Evolutionary conservation across 2,113 vertebrate genomes (phyloP).

Genomic region (Himantopus leucocephalus): DNA sequence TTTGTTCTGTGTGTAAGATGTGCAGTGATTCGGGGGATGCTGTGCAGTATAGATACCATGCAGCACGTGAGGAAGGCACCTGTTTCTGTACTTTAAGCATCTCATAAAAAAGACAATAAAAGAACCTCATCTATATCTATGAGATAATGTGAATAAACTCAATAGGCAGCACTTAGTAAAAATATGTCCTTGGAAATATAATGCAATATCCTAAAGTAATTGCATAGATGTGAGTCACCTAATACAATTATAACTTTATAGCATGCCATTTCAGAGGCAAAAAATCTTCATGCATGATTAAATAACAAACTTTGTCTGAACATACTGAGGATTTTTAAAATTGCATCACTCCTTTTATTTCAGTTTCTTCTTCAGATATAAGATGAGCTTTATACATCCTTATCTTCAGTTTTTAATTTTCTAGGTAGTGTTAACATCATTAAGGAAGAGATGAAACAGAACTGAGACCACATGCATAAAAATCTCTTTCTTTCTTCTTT

Average conservation of each 20-base stretch:
- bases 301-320: neutral
- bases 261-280: neutral
- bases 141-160: conserved; percentile 22
- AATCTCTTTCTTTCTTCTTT: neutral
- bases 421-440: neutral
- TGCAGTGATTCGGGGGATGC: neutral
- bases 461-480: neutral
- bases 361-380: neutral
- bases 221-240: neutral
- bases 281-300: neutral
- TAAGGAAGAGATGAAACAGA: neutral
- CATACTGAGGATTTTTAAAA: neutral
- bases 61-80: neutral
- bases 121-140: neutral
- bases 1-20: neutral
- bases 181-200: conserved; percentile 7
- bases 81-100: neutral
- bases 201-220: conserved; percentile 6
- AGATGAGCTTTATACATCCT: neutral
- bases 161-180: conserved; percentile 19
- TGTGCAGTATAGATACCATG: neutral
- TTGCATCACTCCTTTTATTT: neutral
- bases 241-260: conserved; percentile 1
- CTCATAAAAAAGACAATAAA: neutral
- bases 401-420: conserved; percentile 17